phyloP scores from a whole-genome alignment of 2,113 vertebrate genomes.

The Tetrao urogallus region DNA sequence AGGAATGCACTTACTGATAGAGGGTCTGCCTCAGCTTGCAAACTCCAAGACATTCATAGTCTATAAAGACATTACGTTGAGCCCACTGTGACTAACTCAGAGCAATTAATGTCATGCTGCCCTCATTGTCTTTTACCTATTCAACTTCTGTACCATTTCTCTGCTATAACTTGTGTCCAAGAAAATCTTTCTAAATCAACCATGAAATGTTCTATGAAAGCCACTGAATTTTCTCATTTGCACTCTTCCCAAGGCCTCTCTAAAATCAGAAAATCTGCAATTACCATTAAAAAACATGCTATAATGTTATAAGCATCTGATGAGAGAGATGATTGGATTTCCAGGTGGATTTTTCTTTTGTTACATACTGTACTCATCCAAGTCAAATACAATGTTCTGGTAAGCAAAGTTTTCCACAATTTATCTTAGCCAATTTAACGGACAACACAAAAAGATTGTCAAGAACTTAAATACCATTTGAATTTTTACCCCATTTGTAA shows the following conservation, averaged over 20 bases:
- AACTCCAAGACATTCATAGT: background rate
- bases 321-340: background rate
- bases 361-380: background rate
- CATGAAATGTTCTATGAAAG: background rate
- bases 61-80: background rate
- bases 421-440: background rate
- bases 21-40: background rate
- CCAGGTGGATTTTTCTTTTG: background rate
- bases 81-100: background rate
- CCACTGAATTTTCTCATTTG: background rate
- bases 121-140: background rate
- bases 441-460: background rate
- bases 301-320: background rate
- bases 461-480: background rate
- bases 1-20: background rate
- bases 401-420: background rate
- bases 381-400: background rate
- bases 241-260: background rate
- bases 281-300: background rate
- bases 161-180: background rate
- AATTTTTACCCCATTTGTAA: background rate
- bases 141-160: background rate
- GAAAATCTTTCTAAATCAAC: background rate
- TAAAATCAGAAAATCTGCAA: background rate
- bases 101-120: background rate